Percentiles rank a stretch among this genome's conserved stretches.
These are phyloP conservation scores for Patella ulyssiponensis DNA, from an alignment of 2,888 invertebrate genomes.

Conservation along the genomic window DNA sequence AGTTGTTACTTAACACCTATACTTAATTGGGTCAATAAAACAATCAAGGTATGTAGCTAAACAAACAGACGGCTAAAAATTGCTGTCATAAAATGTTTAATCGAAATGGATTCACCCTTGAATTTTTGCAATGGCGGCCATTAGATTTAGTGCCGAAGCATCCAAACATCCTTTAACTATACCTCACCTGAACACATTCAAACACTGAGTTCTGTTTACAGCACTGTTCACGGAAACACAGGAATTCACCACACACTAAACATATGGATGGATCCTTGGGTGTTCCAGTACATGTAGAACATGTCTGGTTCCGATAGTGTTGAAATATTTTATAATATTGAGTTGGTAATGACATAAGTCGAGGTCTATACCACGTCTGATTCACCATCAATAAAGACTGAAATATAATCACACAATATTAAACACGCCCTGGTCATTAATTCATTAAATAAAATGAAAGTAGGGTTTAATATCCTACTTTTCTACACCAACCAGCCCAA, in stretches of 20 bases:
- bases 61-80: no score
- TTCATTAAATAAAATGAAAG: background rate
- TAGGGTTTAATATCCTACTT: no score
- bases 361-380: slow-evolving; percentile 79
- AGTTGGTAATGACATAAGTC: slow-evolving; percentile 86
- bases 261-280: slow-evolving; percentile 94
- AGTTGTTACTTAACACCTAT: no score
- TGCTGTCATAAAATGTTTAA: no score
- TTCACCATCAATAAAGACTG: slow-evolving; percentile 59
- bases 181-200: slow-evolving; percentile 85
- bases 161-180: no score
- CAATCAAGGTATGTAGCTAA: no score
- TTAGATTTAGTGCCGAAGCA: no score
- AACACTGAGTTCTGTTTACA: slow-evolving; percentile 80
- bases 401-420: slow-evolving; percentile 20
- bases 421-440: background rate
- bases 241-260: slow-evolving; percentile 91
- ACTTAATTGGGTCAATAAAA: no score
- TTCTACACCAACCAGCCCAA: no score
- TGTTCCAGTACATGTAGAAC: slow-evolving; percentile 89
- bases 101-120: no score
- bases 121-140: no score
- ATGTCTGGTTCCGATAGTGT: slow-evolving; percentile 91
- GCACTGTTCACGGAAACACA: slow-evolving; percentile 79
- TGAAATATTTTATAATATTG: slow-evolving; percentile 94